phyloP scores from a whole-genome alignment of 2,888 invertebrate genomes.

The Epistrophella euchroma region DNA sequence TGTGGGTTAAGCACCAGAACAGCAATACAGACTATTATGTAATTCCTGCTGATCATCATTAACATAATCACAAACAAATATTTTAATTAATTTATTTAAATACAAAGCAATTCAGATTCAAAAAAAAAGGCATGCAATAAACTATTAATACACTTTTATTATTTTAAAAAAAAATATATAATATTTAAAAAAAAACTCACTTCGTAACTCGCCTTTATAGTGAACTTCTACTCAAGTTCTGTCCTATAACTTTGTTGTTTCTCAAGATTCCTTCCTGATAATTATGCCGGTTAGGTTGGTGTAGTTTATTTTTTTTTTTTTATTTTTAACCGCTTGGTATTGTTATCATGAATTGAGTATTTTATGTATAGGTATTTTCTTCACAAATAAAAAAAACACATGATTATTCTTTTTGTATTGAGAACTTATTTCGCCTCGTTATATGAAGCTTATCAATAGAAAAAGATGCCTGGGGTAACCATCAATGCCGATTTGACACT shows the following conservation, averaged over 20 bases:
- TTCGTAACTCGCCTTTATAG: slow-evolving; percentile 23
- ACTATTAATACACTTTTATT: slow-evolving; percentile 32
- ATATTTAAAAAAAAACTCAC: slow-evolving; percentile 52
- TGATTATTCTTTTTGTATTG: slow-evolving; percentile 30
- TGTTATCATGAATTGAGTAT: slow-evolving; percentile 68
- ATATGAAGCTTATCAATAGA: slow-evolving; percentile 32
- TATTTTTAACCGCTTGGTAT: slow-evolving; percentile 59
- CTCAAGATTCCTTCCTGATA: slow-evolving; percentile 53
- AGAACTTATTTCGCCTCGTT: slow-evolving; percentile 41
- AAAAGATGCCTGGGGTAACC: slow-evolving; percentile 38
- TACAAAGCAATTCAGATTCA: slow-evolving; percentile 46
- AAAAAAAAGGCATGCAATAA: slow-evolving; percentile 22
- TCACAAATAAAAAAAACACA: slow-evolving; percentile 48
- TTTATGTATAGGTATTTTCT: slow-evolving; percentile 42
- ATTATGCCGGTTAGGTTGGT: slow-evolving; percentile 61
- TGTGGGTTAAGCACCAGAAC: slow-evolving; percentile 17
- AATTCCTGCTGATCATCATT: slow-evolving; percentile 24
- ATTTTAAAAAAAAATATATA: slow-evolving; percentile 29
- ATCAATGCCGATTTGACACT: slow-evolving; percentile 61
- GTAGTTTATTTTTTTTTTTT: slow-evolving; percentile 30
- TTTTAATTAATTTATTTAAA: slow-evolving; percentile 65
- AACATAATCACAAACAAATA: slow-evolving; percentile 33
- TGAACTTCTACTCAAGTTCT: slow-evolving; percentile 45
- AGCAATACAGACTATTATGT: slow-evolving; percentile 51
- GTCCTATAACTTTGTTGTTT: slow-evolving; percentile 25